phyloP scores from a whole-genome alignment of 1,140 invertebrate genomes.

The Onthophagus taurus region DNA sequence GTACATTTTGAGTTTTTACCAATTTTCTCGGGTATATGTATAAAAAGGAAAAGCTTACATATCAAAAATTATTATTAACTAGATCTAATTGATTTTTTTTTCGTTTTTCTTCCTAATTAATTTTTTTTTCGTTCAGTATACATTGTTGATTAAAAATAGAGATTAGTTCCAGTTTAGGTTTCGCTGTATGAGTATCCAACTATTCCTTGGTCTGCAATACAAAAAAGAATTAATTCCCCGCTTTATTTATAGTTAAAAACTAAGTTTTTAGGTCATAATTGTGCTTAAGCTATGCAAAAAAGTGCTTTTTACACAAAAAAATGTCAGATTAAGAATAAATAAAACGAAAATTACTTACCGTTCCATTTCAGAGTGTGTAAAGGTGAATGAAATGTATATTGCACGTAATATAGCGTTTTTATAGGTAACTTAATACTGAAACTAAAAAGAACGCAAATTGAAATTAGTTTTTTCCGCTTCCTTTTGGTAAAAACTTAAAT shows the following conservation, averaged over 20 bases:
- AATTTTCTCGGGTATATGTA: not conserved
- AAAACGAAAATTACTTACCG: constrained; percentile 8
- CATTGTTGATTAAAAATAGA: not conserved
- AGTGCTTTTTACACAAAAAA: not conserved
- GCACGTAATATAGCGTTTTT: constrained; percentile 29
- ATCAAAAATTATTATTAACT: not conserved
- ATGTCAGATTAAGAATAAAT: not conserved
- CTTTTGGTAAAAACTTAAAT: not conserved
- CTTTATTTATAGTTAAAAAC: not conserved
- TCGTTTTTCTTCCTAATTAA: too few relatives aligned
- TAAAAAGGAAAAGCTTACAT: constrained; percentile 9
- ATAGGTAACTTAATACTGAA: constrained; percentile 36
- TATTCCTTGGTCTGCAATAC: too few relatives aligned
- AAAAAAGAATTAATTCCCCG: too few relatives aligned
- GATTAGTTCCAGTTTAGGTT: not conserved
- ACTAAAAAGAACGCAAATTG: constrained; percentile 16
- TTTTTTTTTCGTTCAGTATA: too few relatives aligned
- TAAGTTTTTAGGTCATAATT: not conserved
- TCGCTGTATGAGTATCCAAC: too few relatives aligned
- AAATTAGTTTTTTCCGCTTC: constrained; percentile 7
- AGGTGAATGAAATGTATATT: constrained; percentile 20
- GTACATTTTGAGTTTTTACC: not conserved
- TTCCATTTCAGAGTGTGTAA: not conserved
- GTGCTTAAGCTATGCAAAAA: not conserved
- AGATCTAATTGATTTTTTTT: too few relatives aligned